These are phyloP conservation scores for Ciconia nigra DNA, from an alignment of 2,797 vertebrate genomes.

Conservation along the genomic window DNA sequence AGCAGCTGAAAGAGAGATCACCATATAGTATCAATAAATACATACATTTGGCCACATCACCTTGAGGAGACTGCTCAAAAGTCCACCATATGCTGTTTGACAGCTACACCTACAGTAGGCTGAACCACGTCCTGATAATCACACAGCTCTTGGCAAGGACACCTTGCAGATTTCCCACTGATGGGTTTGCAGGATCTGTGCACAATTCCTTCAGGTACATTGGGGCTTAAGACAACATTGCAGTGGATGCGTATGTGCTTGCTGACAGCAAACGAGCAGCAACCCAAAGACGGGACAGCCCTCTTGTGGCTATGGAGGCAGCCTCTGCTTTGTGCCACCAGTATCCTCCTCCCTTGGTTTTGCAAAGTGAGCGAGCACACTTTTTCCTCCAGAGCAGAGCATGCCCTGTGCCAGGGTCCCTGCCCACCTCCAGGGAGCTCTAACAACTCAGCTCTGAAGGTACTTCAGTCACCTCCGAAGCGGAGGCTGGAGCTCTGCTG, in stretches of 20 bases:
- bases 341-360: not conserved
- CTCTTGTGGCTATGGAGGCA: not conserved
- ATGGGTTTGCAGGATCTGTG: not conserved
- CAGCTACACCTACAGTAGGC: not conserved
- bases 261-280: not conserved
- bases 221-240: not conserved
- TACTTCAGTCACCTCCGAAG: not conserved
- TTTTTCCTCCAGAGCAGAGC: not conserved
- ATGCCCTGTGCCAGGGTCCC: not conserved
- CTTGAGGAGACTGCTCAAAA: not conserved
- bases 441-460: not conserved
- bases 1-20: not conserved
- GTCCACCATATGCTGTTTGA: not conserved
- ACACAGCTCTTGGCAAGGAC: not conserved
- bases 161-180: not conserved
- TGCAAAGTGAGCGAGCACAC: fast-evolving
- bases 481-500: not conserved
- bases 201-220: not conserved
- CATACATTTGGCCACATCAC: not conserved
- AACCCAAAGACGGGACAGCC: slow-evolving; percentile 10
- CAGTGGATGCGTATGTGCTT: fast-evolving
- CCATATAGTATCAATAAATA: not conserved
- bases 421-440: not conserved
- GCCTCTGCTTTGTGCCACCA: not conserved
- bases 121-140: not conserved